A percentile compares a stretch with the other conserved stretches of the same genome.
Conservation (phyloP, 2,888 invertebrate species). For the Deroplatys truncata region DNA sequence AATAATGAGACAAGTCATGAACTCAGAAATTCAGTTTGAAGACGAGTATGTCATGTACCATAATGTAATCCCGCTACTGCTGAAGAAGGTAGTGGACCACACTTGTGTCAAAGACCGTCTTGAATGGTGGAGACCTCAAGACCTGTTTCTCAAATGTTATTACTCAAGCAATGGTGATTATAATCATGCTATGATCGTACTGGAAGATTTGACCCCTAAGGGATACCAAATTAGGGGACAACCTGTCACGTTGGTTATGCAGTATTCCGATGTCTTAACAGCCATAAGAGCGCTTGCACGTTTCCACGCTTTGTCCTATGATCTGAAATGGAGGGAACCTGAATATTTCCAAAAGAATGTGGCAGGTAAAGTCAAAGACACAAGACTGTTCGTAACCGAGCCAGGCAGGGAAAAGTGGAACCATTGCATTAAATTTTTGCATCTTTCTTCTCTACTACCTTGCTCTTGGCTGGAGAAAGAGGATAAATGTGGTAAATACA, state of each 20-base stretch:
- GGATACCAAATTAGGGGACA: neutral
- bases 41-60: neutral
- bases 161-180: neutral
- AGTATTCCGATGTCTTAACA: slow-evolving; percentile 36
- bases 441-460: neutral
- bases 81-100: neutral
- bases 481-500: neutral
- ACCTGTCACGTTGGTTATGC: slow-evolving; percentile 24
- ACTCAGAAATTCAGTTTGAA: neutral
- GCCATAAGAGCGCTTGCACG: slow-evolving; percentile 34
- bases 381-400: neutral
- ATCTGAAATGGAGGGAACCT: slow-evolving; percentile 13
- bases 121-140: neutral
- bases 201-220: neutral
- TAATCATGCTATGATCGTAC: neutral
- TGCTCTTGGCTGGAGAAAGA: neutral
- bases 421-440: neutral
- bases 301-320: slow-evolving; percentile 39
- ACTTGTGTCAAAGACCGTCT: neutral
- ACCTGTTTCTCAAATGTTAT: neutral
- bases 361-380: neutral
- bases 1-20: neutral
- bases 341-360: neutral
- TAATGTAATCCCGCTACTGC: neutral
- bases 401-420: neutral